These are phyloP conservation scores for Nycticebus coucang DNA, from an alignment of 2,113 vertebrate species.

Conservation along the genomic window DNA sequence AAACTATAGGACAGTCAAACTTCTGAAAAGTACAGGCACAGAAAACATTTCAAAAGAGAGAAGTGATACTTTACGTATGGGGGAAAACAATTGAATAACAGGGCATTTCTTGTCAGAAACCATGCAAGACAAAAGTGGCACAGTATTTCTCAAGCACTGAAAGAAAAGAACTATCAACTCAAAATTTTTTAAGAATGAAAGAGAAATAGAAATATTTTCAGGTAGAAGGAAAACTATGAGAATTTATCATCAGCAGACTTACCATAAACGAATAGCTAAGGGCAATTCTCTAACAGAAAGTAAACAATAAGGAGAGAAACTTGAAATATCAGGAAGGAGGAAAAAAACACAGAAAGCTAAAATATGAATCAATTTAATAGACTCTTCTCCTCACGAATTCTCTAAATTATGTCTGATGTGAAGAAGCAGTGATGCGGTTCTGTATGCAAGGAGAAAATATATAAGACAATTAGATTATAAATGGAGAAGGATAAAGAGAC, in stretches of 20 bases:
- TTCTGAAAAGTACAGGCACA: not conserved
- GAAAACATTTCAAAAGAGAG: not conserved
- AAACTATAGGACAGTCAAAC: not conserved
- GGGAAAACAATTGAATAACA: not conserved
- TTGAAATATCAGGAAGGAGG: not conserved
- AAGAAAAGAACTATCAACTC: not conserved
- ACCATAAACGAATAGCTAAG: not conserved
- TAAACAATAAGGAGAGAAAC: not conserved
- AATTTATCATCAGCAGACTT: not conserved
- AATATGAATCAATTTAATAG: not conserved
- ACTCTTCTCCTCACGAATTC: not conserved
- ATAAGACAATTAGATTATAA: not conserved
- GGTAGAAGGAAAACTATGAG: not conserved
- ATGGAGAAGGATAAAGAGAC: not conserved
- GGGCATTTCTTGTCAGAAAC: not conserved
- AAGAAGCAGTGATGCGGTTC: not conserved
- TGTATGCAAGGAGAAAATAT: not conserved
- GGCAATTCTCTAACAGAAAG: not conserved
- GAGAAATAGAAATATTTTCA: not conserved
- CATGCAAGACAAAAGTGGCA: not conserved
- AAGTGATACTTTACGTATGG: not conserved
- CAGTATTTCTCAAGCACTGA: not conserved
- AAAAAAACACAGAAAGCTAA: constrained; percentile 12
- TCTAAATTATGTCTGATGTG: not conserved
- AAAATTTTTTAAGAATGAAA: not conserved